Conservation (phyloP, 2,113 vertebrate species). For the human region DNA sequence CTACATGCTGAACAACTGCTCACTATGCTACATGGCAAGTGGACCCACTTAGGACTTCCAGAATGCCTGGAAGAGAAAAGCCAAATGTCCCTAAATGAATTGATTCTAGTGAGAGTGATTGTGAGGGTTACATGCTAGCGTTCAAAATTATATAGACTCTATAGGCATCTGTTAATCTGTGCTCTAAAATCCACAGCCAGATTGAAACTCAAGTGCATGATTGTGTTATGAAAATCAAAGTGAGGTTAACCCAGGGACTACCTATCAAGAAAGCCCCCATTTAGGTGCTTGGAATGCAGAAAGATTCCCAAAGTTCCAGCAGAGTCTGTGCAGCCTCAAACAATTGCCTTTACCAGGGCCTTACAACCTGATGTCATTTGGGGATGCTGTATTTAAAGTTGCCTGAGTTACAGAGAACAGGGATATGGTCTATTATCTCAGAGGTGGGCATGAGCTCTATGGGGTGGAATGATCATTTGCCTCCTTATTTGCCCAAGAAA, state of each 20-base stretch:
- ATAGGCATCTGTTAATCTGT: not conserved
- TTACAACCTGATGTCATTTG: not conserved
- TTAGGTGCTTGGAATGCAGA: not conserved
- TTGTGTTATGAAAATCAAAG: not conserved
- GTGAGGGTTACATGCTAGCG: not conserved
- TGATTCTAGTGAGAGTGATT: not conserved
- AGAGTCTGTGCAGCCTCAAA: not conserved
- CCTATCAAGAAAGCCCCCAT: not conserved
- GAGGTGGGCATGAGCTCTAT: not conserved
- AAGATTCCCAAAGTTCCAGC: not conserved
- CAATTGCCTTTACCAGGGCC: not conserved
- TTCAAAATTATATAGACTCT: not conserved
- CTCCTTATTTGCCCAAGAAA: not conserved
- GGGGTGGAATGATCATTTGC: not conserved
- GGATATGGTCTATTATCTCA: not conserved
- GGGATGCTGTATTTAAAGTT: not conserved
- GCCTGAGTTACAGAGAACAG: not conserved
- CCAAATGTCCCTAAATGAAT: not conserved
- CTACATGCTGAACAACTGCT: not conserved
- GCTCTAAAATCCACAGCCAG: not conserved
- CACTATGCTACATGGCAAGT: rapidly evolving
- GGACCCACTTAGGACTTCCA: not conserved
- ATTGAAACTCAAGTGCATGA: not conserved
- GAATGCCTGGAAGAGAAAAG: not conserved
- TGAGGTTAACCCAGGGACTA: not conserved